These are phyloP conservation scores for Nerophis ophidion DNA, from an alignment of 2,113 vertebrate species.

Conservation along the genomic window DNA sequence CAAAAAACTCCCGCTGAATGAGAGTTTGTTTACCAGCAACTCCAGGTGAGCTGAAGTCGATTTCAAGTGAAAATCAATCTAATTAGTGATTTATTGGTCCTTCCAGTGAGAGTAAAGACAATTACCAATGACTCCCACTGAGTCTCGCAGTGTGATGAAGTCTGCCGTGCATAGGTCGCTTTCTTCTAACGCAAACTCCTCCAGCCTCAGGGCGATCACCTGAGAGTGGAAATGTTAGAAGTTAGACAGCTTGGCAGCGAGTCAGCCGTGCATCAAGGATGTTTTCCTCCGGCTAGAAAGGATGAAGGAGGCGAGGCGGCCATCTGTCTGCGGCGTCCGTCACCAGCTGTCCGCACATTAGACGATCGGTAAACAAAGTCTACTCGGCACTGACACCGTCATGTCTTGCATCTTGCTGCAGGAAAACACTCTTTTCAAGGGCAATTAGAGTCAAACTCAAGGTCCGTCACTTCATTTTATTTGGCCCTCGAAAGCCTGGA, in stretches of 20 bases:
- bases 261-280: conserved; percentile 15
- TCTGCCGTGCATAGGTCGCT: conserved; percentile 59
- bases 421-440: neutral
- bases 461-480: no score
- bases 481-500: no score
- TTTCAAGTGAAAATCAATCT: no score
- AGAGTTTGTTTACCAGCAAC: no score
- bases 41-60: no score
- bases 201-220: conserved; percentile 74
- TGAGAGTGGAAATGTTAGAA: conserved; percentile 35
- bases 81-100: neutral
- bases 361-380: conserved; percentile 25
- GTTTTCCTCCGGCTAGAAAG: conserved; percentile 5
- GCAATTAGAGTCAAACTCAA: no score
- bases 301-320: conserved; percentile 45
- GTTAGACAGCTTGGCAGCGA: neutral
- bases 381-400: neutral
- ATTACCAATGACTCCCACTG: conserved; percentile 63
- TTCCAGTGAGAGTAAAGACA: no score
- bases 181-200: conserved; percentile 69
- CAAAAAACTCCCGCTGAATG: no score
- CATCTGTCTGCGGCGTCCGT: conserved; percentile 50
- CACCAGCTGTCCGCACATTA: conserved; percentile 53
- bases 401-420: neutral
- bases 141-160: conserved; percentile 63